Evolutionary conservation across 2,888 invertebrate genomes (phyloP), one percentile per base, ranked within the genome.

Genomic region (Chloroclysta siterata): DNA sequence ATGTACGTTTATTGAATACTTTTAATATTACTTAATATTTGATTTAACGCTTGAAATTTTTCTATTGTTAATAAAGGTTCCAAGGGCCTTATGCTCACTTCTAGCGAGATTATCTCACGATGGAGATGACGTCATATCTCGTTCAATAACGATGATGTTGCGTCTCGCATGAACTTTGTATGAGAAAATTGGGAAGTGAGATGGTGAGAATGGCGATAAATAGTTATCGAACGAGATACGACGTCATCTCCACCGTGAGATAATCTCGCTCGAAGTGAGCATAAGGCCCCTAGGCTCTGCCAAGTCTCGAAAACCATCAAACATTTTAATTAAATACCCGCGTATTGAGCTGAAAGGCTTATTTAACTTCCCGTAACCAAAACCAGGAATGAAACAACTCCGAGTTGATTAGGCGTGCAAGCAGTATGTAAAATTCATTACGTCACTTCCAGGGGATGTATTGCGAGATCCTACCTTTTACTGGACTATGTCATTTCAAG

Each of bases 401-500:
- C 39, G 50, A 50, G 69, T 73, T 76, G 75, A 78, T 74, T 75
- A 73, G 71, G 68, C 75, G 75, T 71, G 63, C 66, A 73, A 76
- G 80, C 77, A 80, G 76, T 77, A 82, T 85, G 80, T 86, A 81
- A 87, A 88, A 89, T 87, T 87, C 84, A 85, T 82, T 68, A 76
- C 76, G 70, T 72, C 77, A 79, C 75, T 82, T 81, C 33, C 14
- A 72, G 68, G 74, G 73, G 80, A 81, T 78, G 80, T 83, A 81
- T 79, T 85, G 81, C 77, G 82, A 80, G 84, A 84, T 15, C 8
- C 15, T 39, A 50, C 57, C 28, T 39, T 28, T 14, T 4, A 41
- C 55, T 17, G 13, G 11, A 50, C 41, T 22, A 22, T 11, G 29
- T 33, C 58, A 44, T 51, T 57, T 28, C 22, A 22, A 41, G 14